Evolutionary conservation across 1,140 invertebrate species (phyloP).

Genomic region (Temnothorax curvispinosus): DNA sequence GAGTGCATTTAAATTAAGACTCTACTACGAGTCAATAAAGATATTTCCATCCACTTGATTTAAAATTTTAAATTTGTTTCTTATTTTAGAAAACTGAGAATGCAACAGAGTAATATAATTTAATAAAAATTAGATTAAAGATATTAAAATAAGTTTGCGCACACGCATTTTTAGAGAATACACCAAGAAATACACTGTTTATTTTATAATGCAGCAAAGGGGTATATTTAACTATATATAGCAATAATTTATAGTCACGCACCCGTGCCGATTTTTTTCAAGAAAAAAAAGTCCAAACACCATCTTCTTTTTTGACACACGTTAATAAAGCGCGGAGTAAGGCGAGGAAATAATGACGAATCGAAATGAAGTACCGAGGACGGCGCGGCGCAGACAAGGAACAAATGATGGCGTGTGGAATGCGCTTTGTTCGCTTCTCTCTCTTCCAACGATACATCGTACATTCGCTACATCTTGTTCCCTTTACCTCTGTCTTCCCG

Average conservation of each 20-base stretch:
- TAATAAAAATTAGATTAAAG: neutral
- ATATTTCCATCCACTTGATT: too few relatives aligned
- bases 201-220: neutral
- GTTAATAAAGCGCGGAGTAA: conserved; percentile 52
- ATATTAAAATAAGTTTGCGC: neutral
- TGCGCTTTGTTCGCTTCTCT: conserved; percentile 82
- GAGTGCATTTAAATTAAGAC: neutral
- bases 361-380: conserved; percentile 74
- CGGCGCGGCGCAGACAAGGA: conserved; percentile 76
- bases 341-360: conserved; percentile 78
- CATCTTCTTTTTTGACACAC: neutral
- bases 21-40: neutral
- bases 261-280: neutral
- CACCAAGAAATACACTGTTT: neutral
- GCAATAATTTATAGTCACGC: neutral
- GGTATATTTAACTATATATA: neutral
- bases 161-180: neutral
- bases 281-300: conserved; percentile 10
- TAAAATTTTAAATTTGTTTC: neutral
- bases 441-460: conserved; percentile 25
- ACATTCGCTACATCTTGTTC: conserved; percentile 41
- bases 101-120: neutral
- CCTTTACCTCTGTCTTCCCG: conserved; percentile 42
- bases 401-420: conserved; percentile 81
- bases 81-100: neutral